A percentile compares a stretch with the other conserved stretches of the same genome.
phyloP scores from a whole-genome alignment of 2,113 vertebrate genomes.

The Dolichotis patagonum region DNA sequence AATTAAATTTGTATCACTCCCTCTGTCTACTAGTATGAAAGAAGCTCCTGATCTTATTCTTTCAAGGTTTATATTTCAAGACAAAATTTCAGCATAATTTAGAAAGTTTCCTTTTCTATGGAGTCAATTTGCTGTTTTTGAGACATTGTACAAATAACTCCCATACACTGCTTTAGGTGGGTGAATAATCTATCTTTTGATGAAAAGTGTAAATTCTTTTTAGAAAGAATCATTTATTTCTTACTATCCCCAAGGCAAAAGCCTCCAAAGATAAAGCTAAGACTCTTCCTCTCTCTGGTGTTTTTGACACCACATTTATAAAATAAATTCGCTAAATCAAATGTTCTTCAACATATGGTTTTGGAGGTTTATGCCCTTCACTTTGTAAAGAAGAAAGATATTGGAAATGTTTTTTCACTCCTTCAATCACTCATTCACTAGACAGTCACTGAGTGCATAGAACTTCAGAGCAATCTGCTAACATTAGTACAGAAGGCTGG shows the following conservation, averaged over 20 bases:
- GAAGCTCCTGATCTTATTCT: constrained; percentile 76
- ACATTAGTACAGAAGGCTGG: not conserved
- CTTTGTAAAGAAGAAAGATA: constrained; percentile 19
- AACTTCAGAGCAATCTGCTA: not conserved
- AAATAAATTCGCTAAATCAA: constrained; percentile 75
- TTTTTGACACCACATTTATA: constrained; percentile 77
- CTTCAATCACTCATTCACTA: constrained; percentile 43
- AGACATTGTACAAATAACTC: constrained; percentile 85
- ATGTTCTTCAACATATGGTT: constrained; percentile 19
- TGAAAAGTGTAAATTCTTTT: constrained; percentile 78
- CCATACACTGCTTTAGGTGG: constrained; percentile 77
- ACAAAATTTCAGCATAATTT: constrained; percentile 81
- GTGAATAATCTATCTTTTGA: constrained; percentile 83
- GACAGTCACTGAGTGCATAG: not conserved
- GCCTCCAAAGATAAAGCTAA: constrained; percentile 65
- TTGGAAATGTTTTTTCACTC: constrained; percentile 9
- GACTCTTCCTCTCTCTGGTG: constrained; percentile 55
- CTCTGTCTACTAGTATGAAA: constrained; percentile 71
- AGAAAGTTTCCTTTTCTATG: constrained; percentile 81
- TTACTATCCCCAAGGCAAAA: constrained; percentile 83
- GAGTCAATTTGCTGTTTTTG: constrained; percentile 84
- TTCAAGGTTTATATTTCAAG: constrained; percentile 81
- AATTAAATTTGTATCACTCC: constrained; percentile 75
- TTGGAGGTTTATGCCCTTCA: constrained; percentile 53
- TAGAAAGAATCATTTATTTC: constrained; percentile 82